Evolutionary conservation across 2,888 invertebrate species (phyloP).

Genomic region (Zelleria hepariella): DNA sequence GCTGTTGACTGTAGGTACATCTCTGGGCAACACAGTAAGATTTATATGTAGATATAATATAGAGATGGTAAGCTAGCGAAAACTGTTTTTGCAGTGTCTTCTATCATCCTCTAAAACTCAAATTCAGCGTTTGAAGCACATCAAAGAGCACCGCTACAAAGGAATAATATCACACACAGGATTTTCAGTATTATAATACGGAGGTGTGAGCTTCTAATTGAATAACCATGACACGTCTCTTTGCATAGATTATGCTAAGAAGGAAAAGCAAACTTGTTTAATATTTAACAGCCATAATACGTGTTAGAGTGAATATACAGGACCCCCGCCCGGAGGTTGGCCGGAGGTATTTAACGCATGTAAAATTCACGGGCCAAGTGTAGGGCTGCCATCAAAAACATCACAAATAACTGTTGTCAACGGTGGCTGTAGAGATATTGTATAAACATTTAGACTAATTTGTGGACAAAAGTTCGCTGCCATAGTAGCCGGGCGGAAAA

Average conservation of each 20-base stretch:
- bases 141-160: neutral
- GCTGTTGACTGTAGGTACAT: no score
- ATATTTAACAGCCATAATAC: constrained; percentile 6
- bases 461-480: no score
- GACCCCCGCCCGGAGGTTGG: neutral
- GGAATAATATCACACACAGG: neutral
- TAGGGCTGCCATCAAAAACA: no score
- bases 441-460: no score
- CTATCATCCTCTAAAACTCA: neutral
- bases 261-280: constrained; percentile 5
- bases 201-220: neutral
- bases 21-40: no score
- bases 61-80: no score
- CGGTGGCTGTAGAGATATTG: no score
- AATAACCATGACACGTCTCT: constrained; percentile 6
- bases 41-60: no score
- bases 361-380: constrained; percentile 18
- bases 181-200: neutral
- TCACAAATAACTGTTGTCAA: no score
- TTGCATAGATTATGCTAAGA: constrained; percentile 4
- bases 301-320: constrained; percentile 1
- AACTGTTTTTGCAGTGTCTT: neutral
- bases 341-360: constrained; percentile 6
- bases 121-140: neutral
- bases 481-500: no score